Evolutionary conservation across 2,113 vertebrate genomes (phyloP).

Genomic region (Apistogramma diplotaenia): DNA sequence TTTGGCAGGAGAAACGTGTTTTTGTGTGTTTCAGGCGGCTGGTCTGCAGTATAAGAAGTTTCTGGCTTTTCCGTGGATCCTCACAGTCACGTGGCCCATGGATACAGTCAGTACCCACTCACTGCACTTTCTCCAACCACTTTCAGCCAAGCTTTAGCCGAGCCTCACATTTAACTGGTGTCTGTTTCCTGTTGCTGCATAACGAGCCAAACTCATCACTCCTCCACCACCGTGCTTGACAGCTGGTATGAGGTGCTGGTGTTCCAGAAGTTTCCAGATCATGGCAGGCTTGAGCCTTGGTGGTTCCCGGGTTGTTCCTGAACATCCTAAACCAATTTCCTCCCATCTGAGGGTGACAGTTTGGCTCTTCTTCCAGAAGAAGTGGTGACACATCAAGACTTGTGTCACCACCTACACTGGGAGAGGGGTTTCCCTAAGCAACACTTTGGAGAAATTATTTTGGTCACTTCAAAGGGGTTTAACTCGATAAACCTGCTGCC

Average conservation of each 20-base stretch:
- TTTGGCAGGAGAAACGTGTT: background rate
- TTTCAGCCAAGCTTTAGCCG: background rate
- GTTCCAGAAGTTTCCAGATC: too few relatives aligned
- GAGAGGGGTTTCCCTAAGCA: background rate
- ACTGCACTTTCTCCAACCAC: background rate
- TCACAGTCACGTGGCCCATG: conserved; percentile 91
- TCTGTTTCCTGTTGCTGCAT: background rate
- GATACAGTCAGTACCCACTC: conserved; percentile 76
- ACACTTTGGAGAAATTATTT: background rate
- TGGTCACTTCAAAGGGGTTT: background rate
- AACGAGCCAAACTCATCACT: background rate
- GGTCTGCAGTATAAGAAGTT: conserved; percentile 92
- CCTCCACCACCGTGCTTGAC: background rate
- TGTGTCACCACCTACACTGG: too few relatives aligned
- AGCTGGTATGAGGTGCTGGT: background rate
- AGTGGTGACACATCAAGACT: too few relatives aligned
- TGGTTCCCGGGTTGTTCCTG: too few relatives aligned
- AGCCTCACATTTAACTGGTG: background rate
- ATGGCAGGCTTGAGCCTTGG: too few relatives aligned
- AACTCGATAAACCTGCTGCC: background rate
- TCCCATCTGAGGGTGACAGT: too few relatives aligned
- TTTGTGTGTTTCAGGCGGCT: conserved; percentile 71
- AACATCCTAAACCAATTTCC: too few relatives aligned
- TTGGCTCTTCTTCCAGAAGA: too few relatives aligned
- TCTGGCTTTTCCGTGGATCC: conserved; percentile 91